Conservation (phyloP, 2,888 invertebrate species). For the Mystacides longicornis region DNA sequence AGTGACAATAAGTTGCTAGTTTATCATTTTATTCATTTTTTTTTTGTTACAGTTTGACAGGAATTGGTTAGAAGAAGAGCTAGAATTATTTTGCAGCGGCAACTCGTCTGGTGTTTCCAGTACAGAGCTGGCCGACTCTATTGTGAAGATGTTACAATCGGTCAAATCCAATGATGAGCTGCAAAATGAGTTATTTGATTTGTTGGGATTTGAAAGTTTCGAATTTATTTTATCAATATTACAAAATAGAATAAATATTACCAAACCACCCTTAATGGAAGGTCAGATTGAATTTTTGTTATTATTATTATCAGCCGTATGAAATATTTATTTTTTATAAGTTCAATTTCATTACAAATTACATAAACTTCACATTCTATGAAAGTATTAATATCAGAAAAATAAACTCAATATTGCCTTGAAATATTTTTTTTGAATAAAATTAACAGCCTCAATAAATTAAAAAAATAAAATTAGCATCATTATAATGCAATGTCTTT, state of each 20-base stretch:
- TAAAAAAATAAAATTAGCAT: no score
- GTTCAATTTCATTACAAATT: not conserved
- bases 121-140: slow-evolving; percentile 51
- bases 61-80: slow-evolving; percentile 47
- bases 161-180: slow-evolving; percentile 58
- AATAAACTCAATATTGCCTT: no score
- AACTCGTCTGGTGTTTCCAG: slow-evolving; percentile 42
- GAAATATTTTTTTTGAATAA: no score
- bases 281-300: not conserved
- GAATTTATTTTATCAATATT: slow-evolving; percentile 65
- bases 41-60: slow-evolving; percentile 46
- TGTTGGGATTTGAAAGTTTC: slow-evolving; percentile 80
- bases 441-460: no score
- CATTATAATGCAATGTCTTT: no score
- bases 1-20: no score
- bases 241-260: slow-evolving; percentile 52
- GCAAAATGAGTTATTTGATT: slow-evolving; percentile 79
- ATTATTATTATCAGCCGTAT: not conserved
- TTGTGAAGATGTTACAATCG: slow-evolving; percentile 55
- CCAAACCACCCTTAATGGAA: slow-evolving; percentile 20
- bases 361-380: not conserved
- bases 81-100: slow-evolving; percentile 41
- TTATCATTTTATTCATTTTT: slow-evolving; percentile 1
- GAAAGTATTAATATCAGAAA: no score
- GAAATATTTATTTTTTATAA: not conserved